Evolutionary conservation across 1,140 invertebrate species (phyloP).

Genomic region (Megathymus violae): DNA sequence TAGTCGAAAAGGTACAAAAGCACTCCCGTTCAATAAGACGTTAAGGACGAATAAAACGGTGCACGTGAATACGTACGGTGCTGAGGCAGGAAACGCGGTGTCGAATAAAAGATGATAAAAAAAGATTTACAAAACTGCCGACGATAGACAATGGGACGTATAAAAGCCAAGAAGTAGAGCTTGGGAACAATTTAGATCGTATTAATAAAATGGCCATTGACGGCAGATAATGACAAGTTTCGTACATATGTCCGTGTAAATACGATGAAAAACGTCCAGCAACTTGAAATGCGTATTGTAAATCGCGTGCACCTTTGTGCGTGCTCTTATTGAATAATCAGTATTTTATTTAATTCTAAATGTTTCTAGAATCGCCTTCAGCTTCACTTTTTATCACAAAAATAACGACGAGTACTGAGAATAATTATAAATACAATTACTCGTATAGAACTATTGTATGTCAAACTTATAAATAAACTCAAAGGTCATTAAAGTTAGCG

Average conservation of each 20-base stretch:
- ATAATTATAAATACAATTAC: too few species aligned
- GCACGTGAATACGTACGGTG: conserved; percentile 68
- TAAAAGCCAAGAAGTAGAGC: conserved; percentile 61
- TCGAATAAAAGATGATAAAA: conserved; percentile 68
- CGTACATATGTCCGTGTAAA: conserved; percentile 21
- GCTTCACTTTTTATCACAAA: too few species aligned
- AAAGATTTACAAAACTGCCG: conserved; percentile 66
- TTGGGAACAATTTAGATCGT: conserved; percentile 55
- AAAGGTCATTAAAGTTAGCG: too few species aligned
- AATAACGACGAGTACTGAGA: too few species aligned
- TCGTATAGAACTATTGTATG: too few species aligned
- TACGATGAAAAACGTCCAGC: conserved; percentile 25
- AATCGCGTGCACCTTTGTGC: conserved; percentile 3
- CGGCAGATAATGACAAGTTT: conserved; percentile 41
- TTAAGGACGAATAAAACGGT: conserved; percentile 55
- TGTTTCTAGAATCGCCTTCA: too few species aligned
- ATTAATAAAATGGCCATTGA: conserved; percentile 47
- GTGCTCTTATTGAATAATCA: not conserved
- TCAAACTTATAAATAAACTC: too few species aligned
- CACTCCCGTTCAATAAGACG: conserved; percentile 66
- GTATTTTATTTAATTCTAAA: too few species aligned
- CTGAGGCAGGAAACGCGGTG: conserved; percentile 76
- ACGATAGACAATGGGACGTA: conserved; percentile 62
- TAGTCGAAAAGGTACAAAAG: conserved; percentile 80
- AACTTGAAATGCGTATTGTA: conserved; percentile 24